A percentile compares a stretch with the other conserved stretches of the same genome.
phyloP scores from a whole-genome alignment of 2,113 vertebrate genomes.

The Aix galericulata region DNA sequence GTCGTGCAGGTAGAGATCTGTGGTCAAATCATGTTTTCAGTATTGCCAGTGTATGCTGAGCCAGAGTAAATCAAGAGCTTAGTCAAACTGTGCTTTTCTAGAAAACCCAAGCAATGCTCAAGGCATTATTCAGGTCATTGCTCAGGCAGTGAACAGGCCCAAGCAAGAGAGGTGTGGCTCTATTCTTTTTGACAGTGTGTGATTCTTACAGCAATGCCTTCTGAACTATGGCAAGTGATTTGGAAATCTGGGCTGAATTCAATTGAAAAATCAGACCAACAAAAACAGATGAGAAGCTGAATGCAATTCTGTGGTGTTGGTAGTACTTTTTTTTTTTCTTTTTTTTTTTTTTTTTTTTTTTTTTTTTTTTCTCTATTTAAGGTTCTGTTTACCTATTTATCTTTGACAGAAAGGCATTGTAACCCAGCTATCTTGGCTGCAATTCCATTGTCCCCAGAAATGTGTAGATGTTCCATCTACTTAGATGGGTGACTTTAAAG shows the following conservation, averaged over 20 bases:
- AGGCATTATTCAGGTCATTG: not conserved
- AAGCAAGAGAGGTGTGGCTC: not conserved
- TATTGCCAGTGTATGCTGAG: not conserved
- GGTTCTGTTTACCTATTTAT: not conserved
- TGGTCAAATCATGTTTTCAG: not conserved
- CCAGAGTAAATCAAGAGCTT: not conserved
- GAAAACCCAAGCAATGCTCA: not conserved
- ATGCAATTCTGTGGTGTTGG: rapidly evolving
- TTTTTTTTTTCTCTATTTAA: not conserved
- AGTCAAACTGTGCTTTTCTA: too few relatives aligned
- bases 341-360: constrained; percentile 43
- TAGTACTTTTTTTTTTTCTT: not conserved
- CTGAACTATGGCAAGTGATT: not conserved
- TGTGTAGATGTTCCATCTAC: not conserved
- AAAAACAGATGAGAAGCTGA: not conserved
- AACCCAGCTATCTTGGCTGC: not conserved
- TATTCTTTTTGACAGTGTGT: not conserved
- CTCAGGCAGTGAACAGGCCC: not conserved
- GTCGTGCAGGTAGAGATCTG: not conserved
- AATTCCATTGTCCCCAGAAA: not conserved
- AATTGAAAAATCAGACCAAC: not conserved
- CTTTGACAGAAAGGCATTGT: not conserved
- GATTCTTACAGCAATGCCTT: not conserved
- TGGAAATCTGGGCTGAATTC: not conserved
- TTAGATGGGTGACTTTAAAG: not conserved